Evolutionary conservation across 2,113 vertebrate species (phyloP).

Genomic region (Poeciliopsis prolifica): DNA sequence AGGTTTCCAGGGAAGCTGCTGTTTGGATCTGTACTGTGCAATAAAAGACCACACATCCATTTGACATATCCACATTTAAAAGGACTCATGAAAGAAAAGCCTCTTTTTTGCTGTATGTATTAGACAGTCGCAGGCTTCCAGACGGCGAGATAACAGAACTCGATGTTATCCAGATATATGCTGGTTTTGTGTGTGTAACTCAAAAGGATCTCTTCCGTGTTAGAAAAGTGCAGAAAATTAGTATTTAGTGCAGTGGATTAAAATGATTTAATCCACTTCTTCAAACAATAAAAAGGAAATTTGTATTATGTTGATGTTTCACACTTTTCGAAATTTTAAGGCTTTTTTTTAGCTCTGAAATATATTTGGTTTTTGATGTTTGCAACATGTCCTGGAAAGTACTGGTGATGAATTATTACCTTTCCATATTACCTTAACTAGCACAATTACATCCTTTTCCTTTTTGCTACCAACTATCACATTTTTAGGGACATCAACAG

Average conservation of each 20-base stretch:
- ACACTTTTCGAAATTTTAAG: background rate
- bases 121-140: background rate
- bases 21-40: background rate
- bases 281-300: too few species aligned
- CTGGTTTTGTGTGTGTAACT: background rate
- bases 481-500: background rate
- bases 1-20: background rate
- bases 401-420: background rate
- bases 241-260: too few species aligned
- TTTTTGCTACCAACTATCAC: background rate
- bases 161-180: background rate
- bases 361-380: background rate
- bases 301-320: background rate
- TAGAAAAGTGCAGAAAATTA: too few species aligned
- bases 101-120: background rate
- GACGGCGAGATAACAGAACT: background rate
- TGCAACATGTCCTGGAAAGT: conserved; percentile 8
- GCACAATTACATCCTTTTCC: background rate
- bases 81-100: background rate
- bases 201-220: background rate
- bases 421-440: background rate
- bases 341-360: background rate
- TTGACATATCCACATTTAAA: background rate
- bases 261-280: too few species aligned
- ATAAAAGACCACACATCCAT: background rate